phyloP scores from a whole-genome alignment of 2,888 invertebrate species.

The Leucophenga maculata region DNA sequence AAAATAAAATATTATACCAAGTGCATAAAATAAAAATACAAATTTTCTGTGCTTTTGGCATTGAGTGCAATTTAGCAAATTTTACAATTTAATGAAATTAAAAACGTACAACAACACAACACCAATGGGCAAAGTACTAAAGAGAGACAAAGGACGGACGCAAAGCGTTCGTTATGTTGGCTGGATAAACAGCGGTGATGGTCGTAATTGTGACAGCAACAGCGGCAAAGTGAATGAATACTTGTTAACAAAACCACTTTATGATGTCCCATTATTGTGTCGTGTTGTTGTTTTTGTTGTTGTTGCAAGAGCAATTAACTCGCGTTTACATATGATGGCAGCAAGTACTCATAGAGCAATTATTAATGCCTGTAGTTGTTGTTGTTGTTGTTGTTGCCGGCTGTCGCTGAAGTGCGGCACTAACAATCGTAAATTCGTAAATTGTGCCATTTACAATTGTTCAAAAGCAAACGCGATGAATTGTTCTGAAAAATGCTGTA shows the following conservation, averaged over 20 bases:
- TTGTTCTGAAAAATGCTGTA: too few species aligned
- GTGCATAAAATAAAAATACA: slow-evolving; percentile 25
- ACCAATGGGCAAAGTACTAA: not conserved
- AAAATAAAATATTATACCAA: too few species aligned
- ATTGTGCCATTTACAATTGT: slow-evolving; percentile 35
- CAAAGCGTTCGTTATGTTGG: too few species aligned
- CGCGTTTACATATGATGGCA: slow-evolving; percentile 4
- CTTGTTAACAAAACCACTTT: slow-evolving; percentile 44
- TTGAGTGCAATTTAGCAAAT: slow-evolving; percentile 44
- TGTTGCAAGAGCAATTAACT: slow-evolving; percentile 37
- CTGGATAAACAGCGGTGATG: too few species aligned
- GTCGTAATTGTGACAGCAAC: not conserved
- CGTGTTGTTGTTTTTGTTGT: slow-evolving; percentile 15
- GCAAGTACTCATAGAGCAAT: slow-evolving; percentile 9
- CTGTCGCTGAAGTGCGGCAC: slow-evolving; percentile 29
- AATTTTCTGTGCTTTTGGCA: slow-evolving; percentile 48
- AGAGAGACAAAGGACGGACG: not conserved
- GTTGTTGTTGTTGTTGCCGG: slow-evolving; percentile 25
- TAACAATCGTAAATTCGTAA: slow-evolving; percentile 46
- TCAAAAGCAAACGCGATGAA: too few species aligned
- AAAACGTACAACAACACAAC: not conserved
- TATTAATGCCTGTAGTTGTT: slow-evolving; percentile 31
- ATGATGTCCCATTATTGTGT: slow-evolving; percentile 33
- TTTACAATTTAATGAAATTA: slow-evolving; percentile 31
- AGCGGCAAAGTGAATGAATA: not conserved